These are phyloP conservation scores for Pseudopleuronectes americanus DNA, from an alignment of 2,797 vertebrate genomes.

Conservation along the genomic window DNA sequence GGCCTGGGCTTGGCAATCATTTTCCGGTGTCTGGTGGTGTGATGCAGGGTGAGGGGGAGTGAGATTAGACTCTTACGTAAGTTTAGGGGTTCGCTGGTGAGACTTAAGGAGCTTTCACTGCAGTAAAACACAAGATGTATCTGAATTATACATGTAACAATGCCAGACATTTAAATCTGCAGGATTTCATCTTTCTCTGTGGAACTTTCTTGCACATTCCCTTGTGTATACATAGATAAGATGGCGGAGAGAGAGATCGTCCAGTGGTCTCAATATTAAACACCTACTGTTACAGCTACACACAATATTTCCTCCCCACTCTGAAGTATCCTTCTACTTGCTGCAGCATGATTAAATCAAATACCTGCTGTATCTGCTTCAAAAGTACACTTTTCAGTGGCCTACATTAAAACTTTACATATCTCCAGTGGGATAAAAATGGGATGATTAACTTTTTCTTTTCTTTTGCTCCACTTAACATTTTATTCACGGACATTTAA, in stretches of 20 bases:
- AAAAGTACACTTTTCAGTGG: conserved; percentile 22
- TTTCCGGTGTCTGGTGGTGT: conserved; percentile 49
- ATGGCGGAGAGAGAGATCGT: conserved; percentile 39
- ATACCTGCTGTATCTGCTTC: neutral
- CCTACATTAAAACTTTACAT: conserved; percentile 26
- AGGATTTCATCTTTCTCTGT: neutral
- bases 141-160: conserved; percentile 5
- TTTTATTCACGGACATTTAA: conserved; percentile 69
- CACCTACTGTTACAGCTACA: conserved; percentile 23
- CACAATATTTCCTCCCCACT: conserved; percentile 19
- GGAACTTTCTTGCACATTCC: conserved; percentile 3
- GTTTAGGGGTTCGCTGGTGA: conserved; percentile 55
- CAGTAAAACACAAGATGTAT: neutral
- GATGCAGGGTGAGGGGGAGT: conserved; percentile 20
- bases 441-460: conserved; percentile 1
- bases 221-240: conserved; percentile 17
- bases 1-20: conserved; percentile 47
- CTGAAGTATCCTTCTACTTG: conserved; percentile 10
- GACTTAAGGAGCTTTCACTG: no score
- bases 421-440: conserved; percentile 12
- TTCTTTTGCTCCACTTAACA: conserved; percentile 47
- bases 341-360: conserved; percentile 26
- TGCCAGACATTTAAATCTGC: conserved; percentile 18
- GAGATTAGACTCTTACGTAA: conserved; percentile 60
- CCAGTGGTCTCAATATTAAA: conserved; percentile 42